Evolutionary conservation across 2,888 invertebrate genomes (phyloP), one percentile per base, ranked within the genome.

Genomic region (Furcula furcula): DNA sequence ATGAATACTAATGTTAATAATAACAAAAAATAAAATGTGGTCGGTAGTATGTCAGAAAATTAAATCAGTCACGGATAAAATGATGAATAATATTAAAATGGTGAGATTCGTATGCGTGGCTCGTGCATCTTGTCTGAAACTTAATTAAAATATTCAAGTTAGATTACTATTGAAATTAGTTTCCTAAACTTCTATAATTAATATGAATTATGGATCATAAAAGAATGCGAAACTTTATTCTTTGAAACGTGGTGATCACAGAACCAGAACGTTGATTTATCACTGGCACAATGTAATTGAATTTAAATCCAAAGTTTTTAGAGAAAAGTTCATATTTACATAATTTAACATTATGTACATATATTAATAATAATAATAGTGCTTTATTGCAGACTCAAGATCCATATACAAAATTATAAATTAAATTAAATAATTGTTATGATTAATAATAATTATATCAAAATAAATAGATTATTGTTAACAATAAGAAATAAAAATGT

Each of bases 121-220:
- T 12, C 23, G 12, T 23, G 23, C 23, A 23, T 23, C 23, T 23
- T 23, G 12, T 7, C 12, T 7, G 1, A 12, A 23, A 23, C 12
- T 23, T 12, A 23, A 12, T 23, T 12, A 12, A 23, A 23, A 23
- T 23, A 12, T 7, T 23, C 23, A 23, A 23, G 12, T 23, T 23
- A 23, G 11, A 23, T 23, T 23, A 23, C 11, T 22, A 22, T 22
- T 22, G 22, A 22, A 22, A 22, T 22, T 11, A 22, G 7, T 23
- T 23, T 12, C 23, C 12, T 7, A 7, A 23, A 23, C 23, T 23
- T 23, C 12, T 13, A 7, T 12, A 23, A 23, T 23, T 12, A 23
- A 23, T 12, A 23, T 23, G 7, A 23, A 23, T 12, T 23, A 23
- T 23, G 7, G 12, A 10, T 21, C 5, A 2, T 11, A 23, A 7